Percentiles rank a stretch among this genome's conserved stretches.
Evolutionary conservation across 2,888 invertebrate genomes (phyloP).

Genomic region (Amblyjoppa proteus): DNA sequence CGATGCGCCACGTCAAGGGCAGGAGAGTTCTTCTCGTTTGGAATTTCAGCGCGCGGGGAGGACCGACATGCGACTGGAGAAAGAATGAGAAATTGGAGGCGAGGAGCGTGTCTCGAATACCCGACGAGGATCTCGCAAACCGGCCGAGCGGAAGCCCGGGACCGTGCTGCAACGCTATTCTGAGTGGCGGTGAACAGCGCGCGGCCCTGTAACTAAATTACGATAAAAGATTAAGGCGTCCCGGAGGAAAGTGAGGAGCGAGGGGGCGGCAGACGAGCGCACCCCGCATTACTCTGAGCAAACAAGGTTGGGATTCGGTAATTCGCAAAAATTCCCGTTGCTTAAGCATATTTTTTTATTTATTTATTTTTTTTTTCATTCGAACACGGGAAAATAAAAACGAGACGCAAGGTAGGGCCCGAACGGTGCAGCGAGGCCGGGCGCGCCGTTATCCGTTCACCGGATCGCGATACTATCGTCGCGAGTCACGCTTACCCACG

Average conservation of each 20-base stretch:
- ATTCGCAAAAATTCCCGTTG: conserved; percentile 80
- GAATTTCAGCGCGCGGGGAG: conserved; percentile 27
- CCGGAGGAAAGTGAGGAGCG: not conserved
- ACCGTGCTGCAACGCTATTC: not conserved
- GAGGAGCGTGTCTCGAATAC: conserved; percentile 21
- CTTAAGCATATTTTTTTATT: conserved; percentile 69
- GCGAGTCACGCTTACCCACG: conserved; percentile 81
- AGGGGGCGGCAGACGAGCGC: conserved; percentile 69
- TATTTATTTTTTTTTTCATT: conserved; percentile 22
- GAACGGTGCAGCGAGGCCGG: conserved; percentile 59
- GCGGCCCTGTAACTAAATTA: not conserved
- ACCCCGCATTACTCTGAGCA: conserved; percentile 78
- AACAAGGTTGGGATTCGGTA: conserved; percentile 75
- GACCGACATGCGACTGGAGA: conserved; percentile 21
- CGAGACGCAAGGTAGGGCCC: conserved; percentile 53
- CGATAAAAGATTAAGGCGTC: not conserved
- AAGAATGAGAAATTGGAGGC: conserved; percentile 41
- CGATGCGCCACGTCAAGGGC: not conserved
- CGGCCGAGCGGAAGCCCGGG: not conserved
- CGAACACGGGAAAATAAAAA: conserved; percentile 79
- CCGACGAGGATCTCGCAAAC: not conserved
- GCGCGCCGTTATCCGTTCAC: conserved; percentile 78
- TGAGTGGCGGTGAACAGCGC: not conserved
- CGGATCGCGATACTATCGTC: conserved; percentile 82
- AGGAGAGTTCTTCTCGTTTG: conserved; percentile 3